These are phyloP conservation scores for Idaea biselata DNA, from an alignment of 2,888 invertebrate species.

Conservation along the genomic window DNA sequence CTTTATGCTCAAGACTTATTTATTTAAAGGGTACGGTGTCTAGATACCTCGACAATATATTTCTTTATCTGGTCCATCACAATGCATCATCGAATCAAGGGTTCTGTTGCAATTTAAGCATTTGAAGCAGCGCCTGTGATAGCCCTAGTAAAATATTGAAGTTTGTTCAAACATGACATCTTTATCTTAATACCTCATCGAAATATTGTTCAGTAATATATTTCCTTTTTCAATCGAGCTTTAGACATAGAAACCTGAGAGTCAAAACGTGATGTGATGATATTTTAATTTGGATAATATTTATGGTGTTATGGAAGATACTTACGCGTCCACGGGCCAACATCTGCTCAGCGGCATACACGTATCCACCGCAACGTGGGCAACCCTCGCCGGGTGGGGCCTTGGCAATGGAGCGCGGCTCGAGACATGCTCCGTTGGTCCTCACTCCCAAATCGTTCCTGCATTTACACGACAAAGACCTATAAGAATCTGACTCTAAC, in stretches of 20 bases:
- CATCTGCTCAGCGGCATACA: conserved; percentile 96
- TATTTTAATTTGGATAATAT: conserved; percentile 1
- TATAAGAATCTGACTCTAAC: conserved; percentile 14
- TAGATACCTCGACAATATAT: conserved; percentile 94
- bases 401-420: conserved; percentile 87
- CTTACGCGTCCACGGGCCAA: conserved; percentile 93
- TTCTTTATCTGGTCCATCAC: conserved; percentile 95
- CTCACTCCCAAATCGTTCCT: conserved; percentile 52
- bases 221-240: neutral
- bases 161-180: conserved; percentile 1
- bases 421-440: conserved; percentile 83
- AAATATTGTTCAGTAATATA: neutral
- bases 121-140: conserved; percentile 95
- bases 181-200: neutral
- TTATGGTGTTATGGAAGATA: conserved; percentile 28
- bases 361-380: conserved; percentile 93
- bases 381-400: conserved; percentile 93
- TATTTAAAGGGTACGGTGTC: conserved; percentile 31
- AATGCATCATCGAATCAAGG: conserved; percentile 93
- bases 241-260: neutral
- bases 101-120: conserved; percentile 91
- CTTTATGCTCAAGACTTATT: conserved; percentile 31
- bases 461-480: conserved; percentile 27
- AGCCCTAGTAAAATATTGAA: conserved; percentile 82
- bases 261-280: neutral